Conservation (phyloP, 2,888 invertebrate genomes). For the Unio pictorum region DNA sequence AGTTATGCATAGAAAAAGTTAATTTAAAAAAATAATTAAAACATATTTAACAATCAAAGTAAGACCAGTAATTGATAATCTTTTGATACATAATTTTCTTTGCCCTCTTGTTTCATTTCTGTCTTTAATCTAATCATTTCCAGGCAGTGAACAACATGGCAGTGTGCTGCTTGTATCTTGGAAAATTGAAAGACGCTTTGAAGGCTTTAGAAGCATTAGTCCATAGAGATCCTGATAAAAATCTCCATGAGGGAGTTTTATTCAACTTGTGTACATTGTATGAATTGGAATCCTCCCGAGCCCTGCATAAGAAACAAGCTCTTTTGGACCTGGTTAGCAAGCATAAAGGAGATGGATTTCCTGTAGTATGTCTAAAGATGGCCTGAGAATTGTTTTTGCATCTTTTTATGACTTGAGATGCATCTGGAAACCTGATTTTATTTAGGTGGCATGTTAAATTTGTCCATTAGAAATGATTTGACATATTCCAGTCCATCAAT, state of each 20-base stretch:
- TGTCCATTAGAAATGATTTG: conserved; percentile 10
- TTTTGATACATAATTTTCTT: too few species aligned
- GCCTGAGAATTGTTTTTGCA: conserved; percentile 21
- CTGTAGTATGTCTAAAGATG: conserved; percentile 72
- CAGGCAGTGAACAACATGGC: conserved; percentile 93
- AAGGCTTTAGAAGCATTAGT: conserved; percentile 87
- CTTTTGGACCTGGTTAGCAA: conserved; percentile 86
- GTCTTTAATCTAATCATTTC: conserved; percentile 40
- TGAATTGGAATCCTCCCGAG: conserved; percentile 92
- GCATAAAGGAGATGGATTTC: conserved; percentile 85
- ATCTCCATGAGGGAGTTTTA: conserved; percentile 88
- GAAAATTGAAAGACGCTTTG: conserved; percentile 90
- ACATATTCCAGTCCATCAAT: neutral
- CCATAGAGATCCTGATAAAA: conserved; percentile 84
- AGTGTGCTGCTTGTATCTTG: conserved; percentile 92
- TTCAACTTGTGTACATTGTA: conserved; percentile 93
- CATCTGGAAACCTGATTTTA: neutral
- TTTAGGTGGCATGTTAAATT: neutral
- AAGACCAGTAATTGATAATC: too few species aligned
- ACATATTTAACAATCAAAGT: too few species aligned
- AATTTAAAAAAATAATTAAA: too few species aligned
- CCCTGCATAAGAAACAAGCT: conserved; percentile 87
- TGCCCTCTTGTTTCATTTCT: neutral
- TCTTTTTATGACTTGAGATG: neutral
- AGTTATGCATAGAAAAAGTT: too few species aligned